Percentiles rank a stretch among this genome's conserved stretches.
Evolutionary conservation across 1,140 invertebrate species (phyloP).

Genomic region (Drosophila auraria): DNA sequence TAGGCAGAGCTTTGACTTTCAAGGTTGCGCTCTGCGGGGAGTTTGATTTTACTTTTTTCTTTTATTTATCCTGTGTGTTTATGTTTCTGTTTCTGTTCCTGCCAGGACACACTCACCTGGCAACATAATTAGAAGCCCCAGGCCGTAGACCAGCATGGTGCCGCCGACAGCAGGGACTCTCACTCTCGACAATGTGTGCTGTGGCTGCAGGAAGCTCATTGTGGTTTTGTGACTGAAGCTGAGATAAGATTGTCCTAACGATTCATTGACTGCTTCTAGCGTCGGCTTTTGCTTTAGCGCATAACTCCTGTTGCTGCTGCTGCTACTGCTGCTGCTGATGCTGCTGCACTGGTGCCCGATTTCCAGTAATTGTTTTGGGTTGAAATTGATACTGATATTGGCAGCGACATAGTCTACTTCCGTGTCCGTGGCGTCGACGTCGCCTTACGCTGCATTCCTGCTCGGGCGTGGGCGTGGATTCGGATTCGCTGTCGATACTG

Average conservation of each 20-base stretch:
- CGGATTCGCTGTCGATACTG: slow-evolving; percentile 2
- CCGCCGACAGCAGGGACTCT: slow-evolving; percentile 24
- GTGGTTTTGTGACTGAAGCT: slow-evolving; percentile 20
- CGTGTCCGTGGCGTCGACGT: slow-evolving; percentile 12
- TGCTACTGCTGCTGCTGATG: neutral
- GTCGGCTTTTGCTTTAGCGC: slow-evolving; percentile 14
- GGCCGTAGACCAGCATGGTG: slow-evolving; percentile 59
- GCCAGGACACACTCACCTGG: slow-evolving; percentile 57
- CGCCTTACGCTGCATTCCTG: slow-evolving; percentile 5
- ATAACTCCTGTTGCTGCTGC: slow-evolving; percentile 5
- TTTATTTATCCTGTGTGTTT: neutral
- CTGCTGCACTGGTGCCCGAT: neutral
- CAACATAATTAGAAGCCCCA: slow-evolving; percentile 64
- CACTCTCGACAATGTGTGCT: slow-evolving; percentile 33
- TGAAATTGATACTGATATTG: slow-evolving; percentile 21
- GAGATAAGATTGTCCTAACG: slow-evolving; percentile 15
- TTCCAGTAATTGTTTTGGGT: slow-evolving; percentile 15
- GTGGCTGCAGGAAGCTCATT: slow-evolving; percentile 43
- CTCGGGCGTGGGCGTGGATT: slow-evolving; percentile 9
- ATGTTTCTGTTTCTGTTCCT: neutral
- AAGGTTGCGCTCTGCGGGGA: neutral
- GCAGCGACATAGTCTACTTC: slow-evolving; percentile 20
- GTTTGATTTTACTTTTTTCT: neutral
- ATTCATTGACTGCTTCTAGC: slow-evolving; percentile 25
- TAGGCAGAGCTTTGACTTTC: neutral